phyloP scores from a whole-genome alignment of 2,888 invertebrate species.

The Lithodes maja region DNA sequence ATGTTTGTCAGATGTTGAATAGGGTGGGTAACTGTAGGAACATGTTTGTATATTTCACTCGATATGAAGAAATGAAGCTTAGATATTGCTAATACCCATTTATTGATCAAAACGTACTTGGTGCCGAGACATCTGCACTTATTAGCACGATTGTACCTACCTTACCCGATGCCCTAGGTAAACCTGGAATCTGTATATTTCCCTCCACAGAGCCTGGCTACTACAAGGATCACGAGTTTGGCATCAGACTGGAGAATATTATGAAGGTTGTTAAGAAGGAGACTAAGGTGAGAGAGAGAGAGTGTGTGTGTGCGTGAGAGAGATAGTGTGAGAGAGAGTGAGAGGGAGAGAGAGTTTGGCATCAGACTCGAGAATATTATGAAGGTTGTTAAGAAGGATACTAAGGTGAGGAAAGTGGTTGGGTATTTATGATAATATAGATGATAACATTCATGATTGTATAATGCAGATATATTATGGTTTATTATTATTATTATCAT shows the following conservation, averaged over 20 bases:
- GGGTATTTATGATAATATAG: background rate
- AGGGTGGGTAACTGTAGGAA: no score
- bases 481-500: no score
- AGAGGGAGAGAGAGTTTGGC: constrained; percentile 76
- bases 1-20: no score
- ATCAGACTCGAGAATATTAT: constrained; percentile 77
- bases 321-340: background rate
- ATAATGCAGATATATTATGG: no score
- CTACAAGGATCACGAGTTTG: constrained; percentile 77
- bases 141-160: no score
- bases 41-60: no score
- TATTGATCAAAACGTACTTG: no score
- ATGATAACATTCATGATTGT: no score
- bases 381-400: background rate
- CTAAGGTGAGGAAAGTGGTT: constrained; percentile 15
- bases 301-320: constrained; percentile 73
- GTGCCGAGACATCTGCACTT: no score
- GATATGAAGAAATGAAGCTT: no score
- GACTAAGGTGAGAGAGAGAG: constrained; percentile 30
- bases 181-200: background rate
- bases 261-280: constrained; percentile 47
- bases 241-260: constrained; percentile 77
- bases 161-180: no score
- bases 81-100: no score
- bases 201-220: constrained; percentile 75